Percentiles rank a stretch among this genome's conserved stretches.
These are phyloP conservation scores for Hypanus sabinus DNA, from an alignment of 2,113 vertebrate genomes.

Conservation along the genomic window DNA sequence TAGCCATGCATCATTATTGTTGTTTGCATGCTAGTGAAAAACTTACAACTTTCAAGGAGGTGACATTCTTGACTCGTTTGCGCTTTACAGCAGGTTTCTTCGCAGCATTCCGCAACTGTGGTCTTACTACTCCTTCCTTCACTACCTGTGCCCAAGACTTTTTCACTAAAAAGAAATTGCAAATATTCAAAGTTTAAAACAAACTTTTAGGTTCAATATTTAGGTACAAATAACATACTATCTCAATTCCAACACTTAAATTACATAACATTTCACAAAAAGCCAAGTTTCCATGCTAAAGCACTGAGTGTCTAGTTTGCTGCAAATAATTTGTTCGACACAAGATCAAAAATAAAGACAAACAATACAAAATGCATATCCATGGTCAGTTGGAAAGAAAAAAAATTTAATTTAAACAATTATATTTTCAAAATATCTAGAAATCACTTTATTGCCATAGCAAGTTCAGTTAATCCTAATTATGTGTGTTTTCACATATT, in stretches of 20 bases:
- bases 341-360: background rate
- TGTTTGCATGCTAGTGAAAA: conserved; percentile 37
- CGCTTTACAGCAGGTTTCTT: conserved; percentile 44
- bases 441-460: background rate
- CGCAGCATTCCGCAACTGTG: conserved; percentile 45
- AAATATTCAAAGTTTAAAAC: background rate
- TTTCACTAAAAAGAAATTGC: conserved; percentile 50
- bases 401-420: background rate
- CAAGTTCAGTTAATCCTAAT: background rate
- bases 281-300: background rate
- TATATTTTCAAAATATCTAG: background rate
- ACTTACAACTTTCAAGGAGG: conserved; percentile 48
- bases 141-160: conserved; percentile 73
- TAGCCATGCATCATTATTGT: background rate
- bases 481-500: background rate
- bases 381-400: background rate
- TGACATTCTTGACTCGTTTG: conserved; percentile 45
- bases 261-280: background rate
- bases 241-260: background rate
- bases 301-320: background rate
- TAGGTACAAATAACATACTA: background rate
- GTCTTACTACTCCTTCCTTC: conserved; percentile 63
- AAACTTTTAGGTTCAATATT: background rate
- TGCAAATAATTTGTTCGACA: background rate
- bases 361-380: background rate